These are phyloP conservation scores for Polymixis lichenea DNA, from an alignment of 2,888 invertebrate species.

Conservation along the genomic window DNA sequence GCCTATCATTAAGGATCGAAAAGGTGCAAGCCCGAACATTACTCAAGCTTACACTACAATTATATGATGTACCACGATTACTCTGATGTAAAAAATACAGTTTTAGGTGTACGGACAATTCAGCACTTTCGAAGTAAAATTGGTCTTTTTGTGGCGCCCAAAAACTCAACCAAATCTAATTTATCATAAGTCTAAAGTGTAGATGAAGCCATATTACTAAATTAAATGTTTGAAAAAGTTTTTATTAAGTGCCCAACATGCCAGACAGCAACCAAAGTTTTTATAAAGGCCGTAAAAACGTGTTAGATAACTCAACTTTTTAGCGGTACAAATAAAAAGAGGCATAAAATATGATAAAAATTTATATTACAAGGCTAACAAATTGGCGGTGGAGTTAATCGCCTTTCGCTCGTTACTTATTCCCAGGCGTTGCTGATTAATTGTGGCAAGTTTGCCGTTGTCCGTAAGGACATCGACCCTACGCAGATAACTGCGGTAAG, in stretches of 20 bases:
- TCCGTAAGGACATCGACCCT: conserved; percentile 75
- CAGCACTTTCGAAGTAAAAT: neutral
- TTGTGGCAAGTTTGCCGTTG: conserved; percentile 73
- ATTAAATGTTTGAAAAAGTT: conserved; percentile 48
- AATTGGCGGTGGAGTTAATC: conserved; percentile 51
- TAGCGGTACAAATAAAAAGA: conserved; percentile 48
- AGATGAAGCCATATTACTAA: conserved; percentile 41
- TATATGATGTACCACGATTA: conserved; percentile 6
- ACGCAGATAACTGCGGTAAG: conserved; percentile 69
- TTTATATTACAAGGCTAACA: conserved; percentile 39
- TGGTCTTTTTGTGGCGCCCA: neutral
- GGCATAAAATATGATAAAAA: conserved; percentile 56
- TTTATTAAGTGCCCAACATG: conserved; percentile 33
- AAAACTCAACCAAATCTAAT: neutral
- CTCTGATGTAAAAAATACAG: neutral
- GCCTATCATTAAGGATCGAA: conserved; percentile 19
- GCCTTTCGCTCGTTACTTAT: conserved; percentile 70
- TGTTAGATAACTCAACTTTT: conserved; percentile 53
- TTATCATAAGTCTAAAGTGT: conserved; percentile 20
- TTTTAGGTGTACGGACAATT: neutral
- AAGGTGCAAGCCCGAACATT: conserved; percentile 11
- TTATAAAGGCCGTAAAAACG: conserved; percentile 54
- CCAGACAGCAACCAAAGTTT: conserved; percentile 34
- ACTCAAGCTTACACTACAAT: conserved; percentile 14
- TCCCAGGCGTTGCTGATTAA: conserved; percentile 73